Conservation (phyloP, 2,888 invertebrate genomes). For the Tiliacea aurago region DNA sequence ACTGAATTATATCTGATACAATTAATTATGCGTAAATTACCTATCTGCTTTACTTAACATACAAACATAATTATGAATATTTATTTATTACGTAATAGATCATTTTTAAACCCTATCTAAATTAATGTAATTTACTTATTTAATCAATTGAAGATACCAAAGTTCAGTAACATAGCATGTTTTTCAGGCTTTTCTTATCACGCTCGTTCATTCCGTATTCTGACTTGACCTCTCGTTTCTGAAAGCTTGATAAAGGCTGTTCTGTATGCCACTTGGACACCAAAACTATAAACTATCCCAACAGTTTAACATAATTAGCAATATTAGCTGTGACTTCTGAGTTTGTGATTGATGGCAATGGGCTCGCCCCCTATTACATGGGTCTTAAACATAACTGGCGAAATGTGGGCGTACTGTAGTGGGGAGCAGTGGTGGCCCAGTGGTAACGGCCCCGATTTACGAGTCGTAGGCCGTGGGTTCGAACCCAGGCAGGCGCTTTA, state of each 20-base stretch:
- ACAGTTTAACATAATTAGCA: background rate
- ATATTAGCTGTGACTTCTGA: background rate
- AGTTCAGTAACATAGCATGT: no score
- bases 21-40: background rate
- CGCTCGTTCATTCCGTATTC: background rate
- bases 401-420: no score
- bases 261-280: background rate
- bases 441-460: no score
- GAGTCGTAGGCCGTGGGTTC: no score
- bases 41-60: constrained; percentile 1
- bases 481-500: no score
- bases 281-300: background rate
- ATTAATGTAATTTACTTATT: background rate
- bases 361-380: no score
- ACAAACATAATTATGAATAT: background rate
- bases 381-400: no score
- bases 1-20: background rate
- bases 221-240: background rate
- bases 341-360: background rate
- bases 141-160: background rate
- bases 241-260: background rate
- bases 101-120: background rate
- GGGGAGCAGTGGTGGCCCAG: no score
- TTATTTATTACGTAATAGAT: background rate
- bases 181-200: background rate